Base-by-base conservation (phyloP, 2,113 vertebrate species). In the Pelvicachromis taeniatus region DNA sequence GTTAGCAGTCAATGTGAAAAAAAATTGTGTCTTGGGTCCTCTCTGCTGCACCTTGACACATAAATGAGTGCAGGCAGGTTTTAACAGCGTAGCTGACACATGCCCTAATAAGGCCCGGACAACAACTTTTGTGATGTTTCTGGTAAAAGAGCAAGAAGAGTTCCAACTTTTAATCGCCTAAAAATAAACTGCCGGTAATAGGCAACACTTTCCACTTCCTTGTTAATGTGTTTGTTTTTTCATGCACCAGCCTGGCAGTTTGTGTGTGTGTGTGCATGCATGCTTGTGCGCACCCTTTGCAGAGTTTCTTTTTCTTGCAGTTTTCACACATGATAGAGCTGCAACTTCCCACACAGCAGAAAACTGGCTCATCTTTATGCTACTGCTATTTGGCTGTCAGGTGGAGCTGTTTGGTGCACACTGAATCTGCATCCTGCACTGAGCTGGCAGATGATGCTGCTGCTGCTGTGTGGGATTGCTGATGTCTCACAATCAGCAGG, bases 161-260 rank as follows among this genome's bases (percentile, higher is more conserved):
- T 79, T 85, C 12, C 70, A 59, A 10, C 40, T 48, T 70, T 45
- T 45, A 68, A 55, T 63, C 23, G 11, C 83, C 77, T 83, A 78
- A 85, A 87, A 87, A 90, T 80, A 83, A n/a, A 48, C 23, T 78
- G 78, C 48, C 58, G 80, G 33, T 78, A 80, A 68, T n/a, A 14
- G n/a, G 52, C 73, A 4, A 26, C 63, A 45, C 7, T 80, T 86
- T 80, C 58, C 78, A 82, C 45, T 87, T 70, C 68, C 52, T 68
- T 4, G 2, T 52, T 55, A 55, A 38, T 42, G 54, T 40, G 59
- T 50, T 61, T 8, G 33, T 38, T 38, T 53, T 40, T 82, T 59
- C 4, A 1, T 75, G 73, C 33, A 63, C 68, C 58, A 70, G 48
- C 6, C 77, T 78, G 29, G 65, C 58, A 70, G 58, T 54, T 10